Evolutionary conservation across 1,140 invertebrate genomes (phyloP).

Genomic region (Platyscapa corneri): DNA sequence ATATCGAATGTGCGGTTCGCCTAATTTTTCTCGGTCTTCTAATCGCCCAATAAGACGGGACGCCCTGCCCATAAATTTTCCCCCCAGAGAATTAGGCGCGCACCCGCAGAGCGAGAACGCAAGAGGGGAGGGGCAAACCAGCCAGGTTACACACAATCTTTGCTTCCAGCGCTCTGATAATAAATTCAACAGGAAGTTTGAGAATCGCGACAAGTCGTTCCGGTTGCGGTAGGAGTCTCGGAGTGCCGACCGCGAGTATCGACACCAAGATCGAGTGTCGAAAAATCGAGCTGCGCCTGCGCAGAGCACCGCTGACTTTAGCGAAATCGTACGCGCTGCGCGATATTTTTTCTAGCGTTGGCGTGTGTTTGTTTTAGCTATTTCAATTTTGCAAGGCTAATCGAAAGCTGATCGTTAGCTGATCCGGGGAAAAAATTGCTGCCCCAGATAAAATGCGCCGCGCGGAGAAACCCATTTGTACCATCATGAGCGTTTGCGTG

Average conservation of each 20-base stretch:
- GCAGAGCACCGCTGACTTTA: background rate
- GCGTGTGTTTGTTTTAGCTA: background rate
- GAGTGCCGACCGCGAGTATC: too few species aligned
- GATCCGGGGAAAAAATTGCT: background rate
- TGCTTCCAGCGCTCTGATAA: background rate
- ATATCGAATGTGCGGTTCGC: too few species aligned
- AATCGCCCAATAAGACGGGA: background rate
- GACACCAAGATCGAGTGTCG: too few species aligned
- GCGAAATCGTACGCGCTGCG: background rate
- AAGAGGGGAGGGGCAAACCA: background rate
- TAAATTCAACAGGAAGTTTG: background rate
- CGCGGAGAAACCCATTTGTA: background rate
- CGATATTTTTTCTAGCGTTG: background rate
- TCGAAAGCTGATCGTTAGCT: background rate
- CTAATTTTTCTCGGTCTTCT: background rate
- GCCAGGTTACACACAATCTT: background rate
- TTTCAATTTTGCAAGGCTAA: background rate
- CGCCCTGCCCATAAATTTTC: background rate
- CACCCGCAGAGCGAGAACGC: background rate
- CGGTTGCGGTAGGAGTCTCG: too few species aligned
- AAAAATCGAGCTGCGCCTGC: too few species aligned
- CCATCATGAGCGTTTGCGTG: background rate
- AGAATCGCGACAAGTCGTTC: too few species aligned
- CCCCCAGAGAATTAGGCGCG: background rate
- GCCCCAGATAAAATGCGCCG: background rate